Evolutionary conservation across 1,140 invertebrate genomes (phyloP), one percentile per base, ranked within the genome.

Genomic region (Onthophagus taurus): DNA sequence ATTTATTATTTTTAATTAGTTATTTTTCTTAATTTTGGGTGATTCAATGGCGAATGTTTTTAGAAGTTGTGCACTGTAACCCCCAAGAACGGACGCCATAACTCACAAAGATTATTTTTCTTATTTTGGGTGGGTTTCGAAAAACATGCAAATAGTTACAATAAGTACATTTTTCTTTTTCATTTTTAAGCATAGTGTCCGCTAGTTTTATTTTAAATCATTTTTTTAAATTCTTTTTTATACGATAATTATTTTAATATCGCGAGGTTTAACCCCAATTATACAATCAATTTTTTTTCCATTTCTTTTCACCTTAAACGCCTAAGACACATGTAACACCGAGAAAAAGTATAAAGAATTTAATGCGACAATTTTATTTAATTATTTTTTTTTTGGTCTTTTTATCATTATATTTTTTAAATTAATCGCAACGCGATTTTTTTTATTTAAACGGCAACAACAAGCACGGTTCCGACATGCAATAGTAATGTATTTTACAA

Each of bases 321-420:
- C 53, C n/a, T n/a, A n/a, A n/a, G n/a, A 57, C 51, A 60, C 58
- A 62, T 54, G 60, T 53, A 57, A 62, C 58, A 62, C 48, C 51
- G 51, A 60, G 58, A 60, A 50, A 55, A 58, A 59, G 53, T 58
- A 59, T 59, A 62, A 62, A 59, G 56, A 55, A 59, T 58, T 60
- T 57, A n/a, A n/a, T n/a, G n/a, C n/a, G n/a, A n/a, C n/a, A n/a
- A n/a, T n/a, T n/a, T n/a, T n/a, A n/a, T n/a, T n/a, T n/a, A n/a
- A n/a, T n/a, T n/a, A n/a, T n/a, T n/a, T 53, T 26, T 21, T 47
- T 30, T 29, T 36, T 50, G 43, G 48, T 54, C 50, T 53, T 51
- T 52, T 51, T 52, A 52, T 50, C 51, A 47, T 52, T 52, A 47
- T 50, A 48, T 42, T 47, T 51, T 43, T 58, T 53, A 35, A 52